Evolutionary conservation across 2,797 vertebrate genomes (phyloP), one percentile per base, ranked within the genome.

Genomic region (Pangasius larnaudii): DNA sequence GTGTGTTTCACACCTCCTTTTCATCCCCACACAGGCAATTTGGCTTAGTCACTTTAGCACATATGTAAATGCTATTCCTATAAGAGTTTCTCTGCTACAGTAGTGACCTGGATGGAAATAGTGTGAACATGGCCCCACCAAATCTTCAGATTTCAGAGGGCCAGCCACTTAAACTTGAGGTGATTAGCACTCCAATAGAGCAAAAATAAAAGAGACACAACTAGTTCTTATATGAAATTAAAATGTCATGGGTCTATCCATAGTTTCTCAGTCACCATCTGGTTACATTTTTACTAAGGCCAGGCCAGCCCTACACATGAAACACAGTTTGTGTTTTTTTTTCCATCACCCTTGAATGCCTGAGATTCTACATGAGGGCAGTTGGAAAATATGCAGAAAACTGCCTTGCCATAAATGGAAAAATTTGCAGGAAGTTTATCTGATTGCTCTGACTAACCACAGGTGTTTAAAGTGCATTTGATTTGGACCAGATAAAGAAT

Each of bases 301-400:
- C 30, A 53, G 19, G 27, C 5, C 27, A 13, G 19, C 9, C 8
- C 51, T 39, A n/a, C 24, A 5, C 13, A 56, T 69, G 5, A 9
- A 36, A 56, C 63, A 46, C 5, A 9, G 49, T 24, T 39, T 85
- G 24, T 61, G 5, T 42, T 36, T 58, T 39, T 80, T 39, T 49
- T 84, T 42, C 46, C 2, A 5, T 0, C 30, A 72, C 33, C 19
- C 49, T 58, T 72, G 33, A 71, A 42, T 39, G 33, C 22, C 5
- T 58, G 36, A 84, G 27, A 49, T 67, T 72, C 67, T n/a, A 13
- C 22, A 72, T 72, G 33, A 72, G 51, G 33, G 65, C 49, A 56
- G 30, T 69, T 85, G 83, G 61, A 71, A 85, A 71, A 71, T 85
- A 39, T 83, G 51, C 46, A 53, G 30, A 85, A 84, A 85, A 58